phyloP scores from a whole-genome alignment of 1,140 invertebrate species.

The Sipha flava region DNA sequence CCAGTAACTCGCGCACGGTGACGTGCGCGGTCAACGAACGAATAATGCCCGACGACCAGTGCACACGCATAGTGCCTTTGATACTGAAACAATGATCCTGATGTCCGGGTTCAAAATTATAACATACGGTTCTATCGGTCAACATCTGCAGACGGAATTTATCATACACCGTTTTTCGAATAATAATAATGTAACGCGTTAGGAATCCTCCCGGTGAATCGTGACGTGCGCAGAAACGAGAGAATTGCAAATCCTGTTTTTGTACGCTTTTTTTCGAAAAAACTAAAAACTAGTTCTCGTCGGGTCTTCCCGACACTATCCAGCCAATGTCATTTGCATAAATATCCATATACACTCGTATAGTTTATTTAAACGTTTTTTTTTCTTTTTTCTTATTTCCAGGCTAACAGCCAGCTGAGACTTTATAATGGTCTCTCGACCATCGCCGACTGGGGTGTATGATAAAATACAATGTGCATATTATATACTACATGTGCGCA shows the following conservation, averaged over 20 bases:
- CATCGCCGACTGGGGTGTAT: background rate
- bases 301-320: background rate
- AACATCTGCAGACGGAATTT: background rate
- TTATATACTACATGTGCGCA: background rate
- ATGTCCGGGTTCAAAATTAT: background rate
- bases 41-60: background rate
- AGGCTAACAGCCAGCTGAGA: background rate
- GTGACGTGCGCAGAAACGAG: background rate
- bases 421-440: background rate
- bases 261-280: conserved; percentile 1
- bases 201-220: background rate
- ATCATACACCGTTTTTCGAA: background rate
- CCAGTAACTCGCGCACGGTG: background rate
- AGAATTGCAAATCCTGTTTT: conserved; percentile 16
- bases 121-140: background rate
- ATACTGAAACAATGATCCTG: background rate
- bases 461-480: background rate
- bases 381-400: background rate
- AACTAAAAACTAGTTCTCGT: background rate
- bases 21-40: background rate
- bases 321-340: background rate
- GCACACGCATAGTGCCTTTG: background rate
- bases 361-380: conserved; percentile 10
- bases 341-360: background rate
- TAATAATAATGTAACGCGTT: background rate